phyloP scores from a whole-genome alignment of 2,888 invertebrate genomes.

The Melanophora roralis region DNA sequence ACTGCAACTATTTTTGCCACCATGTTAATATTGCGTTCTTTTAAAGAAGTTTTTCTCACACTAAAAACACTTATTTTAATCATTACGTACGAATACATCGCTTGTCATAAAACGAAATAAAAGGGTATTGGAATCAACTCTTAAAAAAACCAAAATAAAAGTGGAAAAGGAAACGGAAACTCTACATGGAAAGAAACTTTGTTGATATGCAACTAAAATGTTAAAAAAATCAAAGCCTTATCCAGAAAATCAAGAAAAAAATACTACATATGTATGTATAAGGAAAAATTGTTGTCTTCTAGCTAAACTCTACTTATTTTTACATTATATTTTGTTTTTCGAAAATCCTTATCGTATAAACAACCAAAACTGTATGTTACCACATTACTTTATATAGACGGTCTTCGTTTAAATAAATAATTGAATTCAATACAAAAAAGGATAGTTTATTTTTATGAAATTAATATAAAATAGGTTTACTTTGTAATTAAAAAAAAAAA shows the following conservation, averaged over 20 bases:
- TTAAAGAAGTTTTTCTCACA: no score
- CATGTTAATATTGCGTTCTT: no score
- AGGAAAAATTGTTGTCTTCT: slow-evolving; percentile 36
- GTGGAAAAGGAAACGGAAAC: slow-evolving; percentile 1
- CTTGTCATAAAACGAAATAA: no score
- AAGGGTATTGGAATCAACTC: no score
- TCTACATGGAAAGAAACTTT: background rate
- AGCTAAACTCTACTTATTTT: slow-evolving; percentile 39
- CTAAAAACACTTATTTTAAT: no score
- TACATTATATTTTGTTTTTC: background rate
- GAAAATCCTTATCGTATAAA: background rate
- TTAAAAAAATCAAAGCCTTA: no score
- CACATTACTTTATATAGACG: slow-evolving; percentile 26
- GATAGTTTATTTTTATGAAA: no score
- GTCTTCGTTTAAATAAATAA: slow-evolving; percentile 1
- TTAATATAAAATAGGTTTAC: no score
- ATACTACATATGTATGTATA: no score
- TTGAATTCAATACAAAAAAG: background rate
- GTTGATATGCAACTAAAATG: background rate
- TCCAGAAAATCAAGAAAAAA: background rate
- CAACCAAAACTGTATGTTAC: slow-evolving; percentile 4
- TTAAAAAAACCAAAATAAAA: no score
- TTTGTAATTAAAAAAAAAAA: background rate
- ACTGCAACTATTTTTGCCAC: no score
- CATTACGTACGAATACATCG: no score